Base-by-base conservation (phyloP, 2,113 vertebrate genomes). In the Chamaea fasciata region DNA sequence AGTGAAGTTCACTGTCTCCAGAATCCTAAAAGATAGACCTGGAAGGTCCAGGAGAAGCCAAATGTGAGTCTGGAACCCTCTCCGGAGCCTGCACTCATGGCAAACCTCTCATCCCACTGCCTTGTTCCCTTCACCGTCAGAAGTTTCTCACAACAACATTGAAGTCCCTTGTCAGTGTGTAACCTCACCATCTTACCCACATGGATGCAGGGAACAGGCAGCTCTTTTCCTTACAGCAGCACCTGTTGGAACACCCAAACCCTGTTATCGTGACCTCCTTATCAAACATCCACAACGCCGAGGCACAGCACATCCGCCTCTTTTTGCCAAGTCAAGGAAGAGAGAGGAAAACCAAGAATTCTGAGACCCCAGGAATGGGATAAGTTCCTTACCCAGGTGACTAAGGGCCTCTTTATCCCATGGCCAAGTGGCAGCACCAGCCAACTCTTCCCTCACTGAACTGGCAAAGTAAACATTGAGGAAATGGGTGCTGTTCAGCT, bases 391-490 rank as follows among this genome's bases (percentile, higher is more conserved):
- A 99, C 99, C 99, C 93, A 99, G 98, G 88, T 98, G 98, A 68
- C 97, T 98, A 9, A 99, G 98, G 49, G 99, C 99, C 82, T 99
- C 99, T 85, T 99, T 99, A 56, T 99, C 99, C 99, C 99, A 99
- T 0, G 99, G 99, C 99, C 99, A 99, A 50, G 99, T 99, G 47
- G 99, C 99, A 76, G 99, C 98, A 87, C 99, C 99, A 53, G 99
- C 99, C 93, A 99, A 96, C 73, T 99, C 98, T 86, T 99, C 99
- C 41, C 98, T 97, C 37, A 98, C 98, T 0, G 99, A 99, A 91
- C 98, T 99, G 96, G 99, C 99, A 9, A 99, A 99, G 96, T 99
- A 99, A 90, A 99, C 98, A 0, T 99, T 99, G 95, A 99, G 99
- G 59, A 98, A 99, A 77, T 99, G 98, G 16, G 98, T 97, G 68